These are phyloP conservation scores for Lysandra coridon DNA, from an alignment of 2,888 invertebrate species.

Conservation along the genomic window DNA sequence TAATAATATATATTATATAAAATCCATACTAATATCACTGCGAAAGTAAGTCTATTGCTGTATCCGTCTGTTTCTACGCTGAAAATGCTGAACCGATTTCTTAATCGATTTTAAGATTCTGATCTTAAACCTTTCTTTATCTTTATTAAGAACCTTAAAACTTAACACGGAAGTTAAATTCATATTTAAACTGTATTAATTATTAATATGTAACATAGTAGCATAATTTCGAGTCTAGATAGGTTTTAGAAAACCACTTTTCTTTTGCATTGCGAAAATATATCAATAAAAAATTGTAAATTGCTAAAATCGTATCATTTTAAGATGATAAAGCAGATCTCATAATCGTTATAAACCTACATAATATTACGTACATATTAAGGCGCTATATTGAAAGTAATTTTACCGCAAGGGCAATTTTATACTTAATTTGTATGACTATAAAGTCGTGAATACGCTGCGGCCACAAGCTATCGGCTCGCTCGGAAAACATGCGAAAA, in stretches of 20 bases:
- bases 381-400: no score
- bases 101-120: no score
- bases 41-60: not conserved
- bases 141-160: not conserved
- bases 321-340: not conserved
- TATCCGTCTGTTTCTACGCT: not conserved
- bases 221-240: not conserved
- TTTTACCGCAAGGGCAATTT: no score
- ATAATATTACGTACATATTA: slow-evolving; percentile 10
- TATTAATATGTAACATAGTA: not conserved
- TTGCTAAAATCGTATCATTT: not conserved
- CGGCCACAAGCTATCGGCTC: no score
- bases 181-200: not conserved
- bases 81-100: not conserved
- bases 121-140: not conserved
- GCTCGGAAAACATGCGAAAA: no score
- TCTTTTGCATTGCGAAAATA: not conserved
- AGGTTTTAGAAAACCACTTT: not conserved
- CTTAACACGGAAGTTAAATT: not conserved
- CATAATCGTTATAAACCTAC: slow-evolving; percentile 11
- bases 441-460: no score
- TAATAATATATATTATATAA: not conserved
- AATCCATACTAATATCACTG: not conserved
- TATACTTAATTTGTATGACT: no score
- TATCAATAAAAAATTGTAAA: not conserved